These are phyloP conservation scores for Noctua janthe DNA, from an alignment of 2,888 invertebrate genomes.

Conservation along the genomic window DNA sequence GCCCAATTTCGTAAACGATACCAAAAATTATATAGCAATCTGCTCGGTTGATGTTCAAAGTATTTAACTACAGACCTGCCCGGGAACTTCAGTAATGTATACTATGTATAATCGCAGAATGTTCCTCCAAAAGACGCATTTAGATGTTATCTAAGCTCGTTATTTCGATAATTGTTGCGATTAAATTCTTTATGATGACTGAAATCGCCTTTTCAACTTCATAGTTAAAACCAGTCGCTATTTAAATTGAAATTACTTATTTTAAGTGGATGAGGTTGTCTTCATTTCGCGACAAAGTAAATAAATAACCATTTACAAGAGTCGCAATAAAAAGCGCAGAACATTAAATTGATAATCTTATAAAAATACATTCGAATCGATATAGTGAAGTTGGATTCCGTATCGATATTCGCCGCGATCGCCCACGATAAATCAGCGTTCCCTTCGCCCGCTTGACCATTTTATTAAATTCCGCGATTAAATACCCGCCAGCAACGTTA, in stretches of 20 bases:
- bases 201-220: conserved; percentile 33
- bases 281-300: conserved; percentile 32
- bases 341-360: conserved; percentile 59
- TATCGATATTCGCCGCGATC: conserved; percentile 65
- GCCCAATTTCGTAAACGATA: conserved; percentile 17
- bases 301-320: conserved; percentile 14
- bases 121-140: conserved; percentile 45
- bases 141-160: conserved; percentile 61
- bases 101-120: conserved; percentile 33
- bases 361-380: conserved; percentile 66
- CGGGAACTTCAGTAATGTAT: conserved; percentile 36
- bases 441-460: conserved; percentile 75
- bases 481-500: conserved; percentile 81
- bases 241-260: conserved; percentile 27
- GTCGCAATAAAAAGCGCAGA: conserved; percentile 27
- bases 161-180: conserved; percentile 56
- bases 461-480: conserved; percentile 87
- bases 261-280: conserved; percentile 14
- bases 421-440: conserved; percentile 78
- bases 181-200: conserved; percentile 55
- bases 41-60: conserved; percentile 18
- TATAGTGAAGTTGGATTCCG: conserved; percentile 62
- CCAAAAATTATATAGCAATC: conserved; percentile 23
- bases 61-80: conserved; percentile 52
- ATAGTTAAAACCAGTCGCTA: conserved; percentile 24